phyloP scores from a whole-genome alignment of 1,140 invertebrate genomes.

The Apolygus lucorum region DNA sequence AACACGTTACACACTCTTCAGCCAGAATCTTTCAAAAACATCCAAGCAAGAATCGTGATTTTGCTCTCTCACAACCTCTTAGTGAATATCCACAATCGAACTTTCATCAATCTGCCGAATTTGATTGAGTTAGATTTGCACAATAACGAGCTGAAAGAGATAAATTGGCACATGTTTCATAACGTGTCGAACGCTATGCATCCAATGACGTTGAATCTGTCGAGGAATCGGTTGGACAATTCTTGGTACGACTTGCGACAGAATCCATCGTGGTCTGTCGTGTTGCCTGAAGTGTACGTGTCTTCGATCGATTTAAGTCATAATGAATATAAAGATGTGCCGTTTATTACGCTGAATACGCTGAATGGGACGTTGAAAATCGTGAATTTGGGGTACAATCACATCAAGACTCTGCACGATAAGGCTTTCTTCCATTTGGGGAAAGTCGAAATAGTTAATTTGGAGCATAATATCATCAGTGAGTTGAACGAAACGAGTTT shows the following conservation, averaged over 20 bases:
- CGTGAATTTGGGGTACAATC: conserved; percentile 63
- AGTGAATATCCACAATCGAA: conserved; percentile 47
- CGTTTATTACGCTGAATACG: conserved; percentile 51
- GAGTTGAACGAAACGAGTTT: conserved; percentile 66
- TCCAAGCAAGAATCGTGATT: conserved; percentile 57
- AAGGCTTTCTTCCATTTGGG: conserved; percentile 58
- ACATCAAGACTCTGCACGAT: conserved; percentile 57
- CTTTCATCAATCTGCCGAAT: conserved; percentile 58
- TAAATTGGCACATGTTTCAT: conserved; percentile 56
- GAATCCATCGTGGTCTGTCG: conserved; percentile 39
- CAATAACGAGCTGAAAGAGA: conserved; percentile 54
- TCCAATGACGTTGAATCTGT: conserved; percentile 57
- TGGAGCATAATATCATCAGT: conserved; percentile 63
- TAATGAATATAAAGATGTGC: conserved; percentile 55
- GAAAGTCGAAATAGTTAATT: conserved; percentile 60
- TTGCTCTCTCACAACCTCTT: conserved; percentile 58
- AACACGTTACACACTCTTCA: conserved; percentile 54
- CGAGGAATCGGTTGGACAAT: conserved; percentile 53
- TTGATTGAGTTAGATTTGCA: conserved; percentile 61
- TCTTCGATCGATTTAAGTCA: conserved; percentile 61
- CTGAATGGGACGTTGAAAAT: conserved; percentile 52
- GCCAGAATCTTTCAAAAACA: conserved; percentile 50
- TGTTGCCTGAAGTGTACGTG: conserved; percentile 40
- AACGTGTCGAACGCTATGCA: conserved; percentile 52
- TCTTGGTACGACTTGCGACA: conserved; percentile 39